These are phyloP conservation scores for Mayetiola destructor DNA, from an alignment of 2,888 invertebrate species.

Conservation along the genomic window DNA sequence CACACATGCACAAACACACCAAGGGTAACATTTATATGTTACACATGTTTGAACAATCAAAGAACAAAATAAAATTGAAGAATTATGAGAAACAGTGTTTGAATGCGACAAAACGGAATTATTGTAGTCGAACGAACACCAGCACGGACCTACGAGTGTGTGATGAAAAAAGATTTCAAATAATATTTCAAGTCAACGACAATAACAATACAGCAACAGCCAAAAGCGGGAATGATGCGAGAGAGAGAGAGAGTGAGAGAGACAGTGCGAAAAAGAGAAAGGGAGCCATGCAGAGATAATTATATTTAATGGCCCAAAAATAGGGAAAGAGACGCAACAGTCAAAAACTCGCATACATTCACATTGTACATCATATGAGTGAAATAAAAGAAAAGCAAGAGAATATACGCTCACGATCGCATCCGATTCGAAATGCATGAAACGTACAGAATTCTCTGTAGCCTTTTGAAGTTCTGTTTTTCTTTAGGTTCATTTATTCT, in stretches of 20 bases:
- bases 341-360: too few relatives aligned
- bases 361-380: too few relatives aligned
- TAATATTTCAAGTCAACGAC: too few relatives aligned
- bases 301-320: background rate
- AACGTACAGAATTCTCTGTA: background rate
- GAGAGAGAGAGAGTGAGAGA: background rate
- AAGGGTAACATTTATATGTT: background rate
- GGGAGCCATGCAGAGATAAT: constrained; percentile 4
- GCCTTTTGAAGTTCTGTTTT: background rate
- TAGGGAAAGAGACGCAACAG: too few relatives aligned
- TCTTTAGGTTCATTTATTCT: too few relatives aligned
- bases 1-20: background rate
- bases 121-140: background rate
- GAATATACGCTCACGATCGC: background rate
- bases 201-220: too few relatives aligned
- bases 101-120: background rate
- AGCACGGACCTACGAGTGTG: background rate
- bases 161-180: background rate
- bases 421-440: background rate
- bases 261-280: background rate
- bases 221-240: too few relatives aligned
- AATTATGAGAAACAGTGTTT: background rate
- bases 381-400: background rate
- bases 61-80: too few relatives aligned
- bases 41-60: background rate